Percentiles rank a stretch among this genome's conserved stretches.
Evolutionary conservation across 53 echinoderm and acorn worm genomes (phyloP).

Genomic region (Holothuria scabra): DNA sequence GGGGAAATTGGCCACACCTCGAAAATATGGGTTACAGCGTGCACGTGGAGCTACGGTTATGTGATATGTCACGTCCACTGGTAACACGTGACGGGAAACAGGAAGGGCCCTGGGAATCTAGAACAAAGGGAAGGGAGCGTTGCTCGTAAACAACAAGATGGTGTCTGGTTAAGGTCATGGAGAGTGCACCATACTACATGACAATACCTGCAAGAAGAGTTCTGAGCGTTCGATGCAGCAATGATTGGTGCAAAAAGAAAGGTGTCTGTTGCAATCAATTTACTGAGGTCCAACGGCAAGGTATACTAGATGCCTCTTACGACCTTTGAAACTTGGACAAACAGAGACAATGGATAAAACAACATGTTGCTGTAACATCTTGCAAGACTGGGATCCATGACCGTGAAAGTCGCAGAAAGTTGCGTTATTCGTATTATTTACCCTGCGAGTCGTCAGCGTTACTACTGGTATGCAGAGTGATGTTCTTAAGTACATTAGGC

Average conservation of each 20-base stretch:
- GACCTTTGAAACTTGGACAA: conserved; percentile 53
- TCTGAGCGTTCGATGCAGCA: too few relatives aligned
- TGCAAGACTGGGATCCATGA: background rate
- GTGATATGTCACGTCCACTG: too few relatives aligned
- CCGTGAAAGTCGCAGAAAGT: background rate
- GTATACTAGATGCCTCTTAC: conserved; percentile 53
- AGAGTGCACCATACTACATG: too few relatives aligned
- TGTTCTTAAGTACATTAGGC: conserved; percentile 28
- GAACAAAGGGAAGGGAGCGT: too few relatives aligned
- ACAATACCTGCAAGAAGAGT: too few relatives aligned
- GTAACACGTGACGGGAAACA: too few relatives aligned
- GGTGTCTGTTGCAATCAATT: conserved; percentile 23
- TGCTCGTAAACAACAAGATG: too few relatives aligned
- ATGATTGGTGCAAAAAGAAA: background rate
- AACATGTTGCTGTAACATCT: conserved; percentile 5
- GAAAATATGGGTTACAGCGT: too few relatives aligned
- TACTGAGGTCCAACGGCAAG: conserved; percentile 15
- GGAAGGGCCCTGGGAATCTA: too few relatives aligned
- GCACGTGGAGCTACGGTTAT: too few relatives aligned
- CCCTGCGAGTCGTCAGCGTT: conserved; percentile 8
- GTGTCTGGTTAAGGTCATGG: too few relatives aligned
- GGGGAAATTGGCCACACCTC: too few relatives aligned
- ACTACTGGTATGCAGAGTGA: conserved; percentile 26
- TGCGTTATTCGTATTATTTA: conserved; percentile 26
- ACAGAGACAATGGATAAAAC: conserved; percentile 62